Evolutionary conservation across 2,888 invertebrate species (phyloP), one percentile per base, ranked within the genome.

Genomic region (Drosophila phalerata): DNA sequence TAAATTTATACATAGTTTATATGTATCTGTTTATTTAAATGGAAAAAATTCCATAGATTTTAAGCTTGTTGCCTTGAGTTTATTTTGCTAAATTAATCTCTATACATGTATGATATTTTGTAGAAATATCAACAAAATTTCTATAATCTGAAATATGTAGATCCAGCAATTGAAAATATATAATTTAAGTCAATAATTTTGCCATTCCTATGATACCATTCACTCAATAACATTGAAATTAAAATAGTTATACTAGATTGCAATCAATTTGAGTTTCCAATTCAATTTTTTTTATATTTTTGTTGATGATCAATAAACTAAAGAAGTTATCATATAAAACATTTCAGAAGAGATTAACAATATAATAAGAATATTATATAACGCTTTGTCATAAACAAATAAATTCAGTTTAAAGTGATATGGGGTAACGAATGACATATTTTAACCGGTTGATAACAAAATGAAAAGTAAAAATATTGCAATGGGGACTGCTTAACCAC

Each of bases 31-130:
- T 61, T 28, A 57, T 42, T 55, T 11, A 43, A 32, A 34, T 43
- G 32, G 22, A 38, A 65, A 66, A 73, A 66, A 70, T 81, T 78
- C 63, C 70, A 53, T 55, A 61, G 28, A 57, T 51, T 37, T 53
- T 22, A 64, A 58, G 62, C 32, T 56, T 57, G n/a, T 58, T 49
- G 52, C 73, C 66, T 77, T 66, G 66, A 72, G 61, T 32, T 48
- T 19, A 22, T 37, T 34, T 30, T 11, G 6, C 13, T 28, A 30
- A 22, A 62, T 34, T 34, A 28, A 28, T 8, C 19, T 25, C 17
- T 19, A 38, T 28, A 37, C 11, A 61, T 6, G 19, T 42, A 22
- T 30, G 13, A 55, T 47, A 55, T 47, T 30, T 11, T 15, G 30
- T 38, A 22, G 22, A n/a, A 42, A 11, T n/a, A 25, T 2, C 6